Conservation (phyloP, 1,140 invertebrate species). For the Stenopsyche tienmushanensis region DNA sequence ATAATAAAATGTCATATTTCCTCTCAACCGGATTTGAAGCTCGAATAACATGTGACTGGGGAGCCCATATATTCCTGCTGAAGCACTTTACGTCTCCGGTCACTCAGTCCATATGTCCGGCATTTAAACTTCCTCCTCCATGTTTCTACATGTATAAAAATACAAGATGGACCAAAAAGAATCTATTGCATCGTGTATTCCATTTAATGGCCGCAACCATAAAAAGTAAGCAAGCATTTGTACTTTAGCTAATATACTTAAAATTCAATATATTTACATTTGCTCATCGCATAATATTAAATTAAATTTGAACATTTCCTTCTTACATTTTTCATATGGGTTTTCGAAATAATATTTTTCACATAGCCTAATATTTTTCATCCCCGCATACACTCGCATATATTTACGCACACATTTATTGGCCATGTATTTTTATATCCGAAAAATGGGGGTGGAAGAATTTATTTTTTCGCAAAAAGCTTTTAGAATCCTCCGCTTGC, state of each 20-base stretch:
- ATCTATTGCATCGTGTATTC: neutral
- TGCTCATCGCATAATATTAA: no score
- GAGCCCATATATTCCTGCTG: slow-evolving; percentile 2
- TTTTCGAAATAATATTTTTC: no score
- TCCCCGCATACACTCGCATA: neutral
- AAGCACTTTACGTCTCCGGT: slow-evolving; percentile 19
- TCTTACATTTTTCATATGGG: no score
- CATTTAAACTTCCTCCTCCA: slow-evolving; percentile 18
- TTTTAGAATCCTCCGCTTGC: slow-evolving; percentile 6
- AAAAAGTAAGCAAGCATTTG: no score
- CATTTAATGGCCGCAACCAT: no score
- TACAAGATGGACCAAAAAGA: neutral
- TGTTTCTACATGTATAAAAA: neutral
- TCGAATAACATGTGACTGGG: neutral
- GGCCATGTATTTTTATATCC: slow-evolving; percentile 17
- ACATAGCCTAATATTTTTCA: no score
- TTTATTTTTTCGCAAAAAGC: slow-evolving; percentile 20
- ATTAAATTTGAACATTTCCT: no score
- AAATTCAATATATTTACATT: no score
- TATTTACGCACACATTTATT: slow-evolving; percentile 18
- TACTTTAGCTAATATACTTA: no score
- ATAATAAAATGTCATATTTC: no score
- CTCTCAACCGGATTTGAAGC: neutral
- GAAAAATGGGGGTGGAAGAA: neutral
- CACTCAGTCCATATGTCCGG: slow-evolving; percentile 25